phyloP scores from a whole-genome alignment of 1,140 invertebrate genomes.

The Orchesella cincta region DNA sequence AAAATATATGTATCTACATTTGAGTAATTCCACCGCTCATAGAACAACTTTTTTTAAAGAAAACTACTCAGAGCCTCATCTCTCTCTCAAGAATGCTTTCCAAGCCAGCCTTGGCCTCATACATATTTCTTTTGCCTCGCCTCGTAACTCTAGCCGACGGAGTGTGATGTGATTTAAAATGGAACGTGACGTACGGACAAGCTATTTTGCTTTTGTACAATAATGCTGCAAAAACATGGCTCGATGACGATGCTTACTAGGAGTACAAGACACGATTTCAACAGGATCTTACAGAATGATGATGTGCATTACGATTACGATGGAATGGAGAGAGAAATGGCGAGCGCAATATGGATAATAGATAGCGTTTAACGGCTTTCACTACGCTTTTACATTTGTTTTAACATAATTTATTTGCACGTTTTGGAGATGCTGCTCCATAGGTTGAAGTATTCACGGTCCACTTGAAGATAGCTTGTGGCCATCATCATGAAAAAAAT shows the following conservation, averaged over 20 bases:
- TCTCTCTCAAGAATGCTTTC: too few species aligned
- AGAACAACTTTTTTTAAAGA: too few species aligned
- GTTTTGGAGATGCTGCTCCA: too few species aligned
- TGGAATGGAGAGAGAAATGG: neutral
- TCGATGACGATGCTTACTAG: neutral
- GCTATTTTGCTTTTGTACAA: neutral
- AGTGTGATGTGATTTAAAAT: conserved; percentile 15
- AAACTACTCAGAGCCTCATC: too few species aligned
- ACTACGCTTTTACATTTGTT: neutral
- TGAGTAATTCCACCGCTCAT: too few species aligned
- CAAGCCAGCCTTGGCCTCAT: too few species aligned
- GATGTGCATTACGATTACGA: neutral
- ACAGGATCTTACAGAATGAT: neutral
- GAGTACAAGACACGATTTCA: neutral
- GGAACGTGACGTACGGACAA: neutral
- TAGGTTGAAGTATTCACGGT: too few species aligned
- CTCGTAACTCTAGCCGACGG: neutral
- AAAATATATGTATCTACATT: too few species aligned
- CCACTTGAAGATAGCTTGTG: too few species aligned
- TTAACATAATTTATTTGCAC: neutral
- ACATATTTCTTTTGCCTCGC: too few species aligned
- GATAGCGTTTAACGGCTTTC: neutral
- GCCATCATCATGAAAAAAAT: too few species aligned
- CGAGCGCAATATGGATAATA: neutral
- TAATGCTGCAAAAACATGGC: neutral